Percentiles rank a stretch among this genome's conserved stretches.
Evolutionary conservation across 2,113 vertebrate species (phyloP).

Genomic region (Axis porcinus): DNA sequence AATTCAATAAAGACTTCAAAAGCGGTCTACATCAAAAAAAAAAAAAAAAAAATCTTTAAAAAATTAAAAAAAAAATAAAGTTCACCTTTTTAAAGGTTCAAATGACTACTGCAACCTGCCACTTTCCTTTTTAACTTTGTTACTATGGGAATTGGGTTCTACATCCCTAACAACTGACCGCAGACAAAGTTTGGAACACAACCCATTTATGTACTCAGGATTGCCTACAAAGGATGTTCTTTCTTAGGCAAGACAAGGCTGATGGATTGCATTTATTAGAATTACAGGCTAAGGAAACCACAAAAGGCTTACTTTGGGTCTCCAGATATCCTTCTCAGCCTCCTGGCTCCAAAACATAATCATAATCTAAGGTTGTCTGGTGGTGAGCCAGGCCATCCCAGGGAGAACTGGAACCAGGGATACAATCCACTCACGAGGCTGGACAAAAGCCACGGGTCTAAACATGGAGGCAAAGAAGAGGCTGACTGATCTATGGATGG

Average conservation of each 20-base stretch:
- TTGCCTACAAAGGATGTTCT: neutral
- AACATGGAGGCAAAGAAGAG: neutral
- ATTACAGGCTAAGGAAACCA: conserved; percentile 36
- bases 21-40: neutral
- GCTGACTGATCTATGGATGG: neutral
- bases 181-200: conserved; percentile 6
- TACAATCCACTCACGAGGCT: neutral
- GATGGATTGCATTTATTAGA: neutral
- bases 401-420: neutral
- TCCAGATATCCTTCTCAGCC: neutral
- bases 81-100: neutral
- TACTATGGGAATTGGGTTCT: neutral
- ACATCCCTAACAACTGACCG: neutral
- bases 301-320: neutral
- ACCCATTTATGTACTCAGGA: neutral
- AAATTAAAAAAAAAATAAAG: neutral
- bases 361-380: conserved; percentile 9
- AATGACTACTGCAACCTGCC: neutral
- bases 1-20: neutral
- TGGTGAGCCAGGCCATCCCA: neutral
- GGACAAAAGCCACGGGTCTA: neutral
- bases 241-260: neutral
- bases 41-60: neutral
- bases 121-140: neutral
- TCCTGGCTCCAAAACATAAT: conserved; percentile 27